These are phyloP conservation scores for Vulpes ferrilata DNA, from an alignment of 2,113 vertebrate genomes.

Conservation along the genomic window DNA sequence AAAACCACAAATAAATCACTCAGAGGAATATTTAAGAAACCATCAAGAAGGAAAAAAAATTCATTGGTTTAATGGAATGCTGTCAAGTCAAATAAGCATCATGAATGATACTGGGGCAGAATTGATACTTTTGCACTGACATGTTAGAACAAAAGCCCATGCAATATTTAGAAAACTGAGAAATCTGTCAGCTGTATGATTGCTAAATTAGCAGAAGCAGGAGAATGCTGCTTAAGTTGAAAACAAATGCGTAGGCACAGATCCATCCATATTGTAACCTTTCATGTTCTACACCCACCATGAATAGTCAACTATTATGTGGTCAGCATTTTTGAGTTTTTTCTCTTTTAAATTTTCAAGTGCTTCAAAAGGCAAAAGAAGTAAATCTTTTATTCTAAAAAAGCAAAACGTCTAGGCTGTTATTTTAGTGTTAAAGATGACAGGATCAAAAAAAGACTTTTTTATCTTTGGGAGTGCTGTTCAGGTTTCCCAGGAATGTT, in stretches of 20 bases:
- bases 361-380: constrained; percentile 84
- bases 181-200: constrained; percentile 92
- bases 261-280: constrained; percentile 88
- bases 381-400: constrained; percentile 83
- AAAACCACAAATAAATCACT: constrained; percentile 88
- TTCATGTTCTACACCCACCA: constrained; percentile 88
- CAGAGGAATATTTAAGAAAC: constrained; percentile 89
- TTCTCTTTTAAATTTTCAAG: constrained; percentile 87
- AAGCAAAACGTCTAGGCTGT: constrained; percentile 80
- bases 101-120: constrained; percentile 89
- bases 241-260: constrained; percentile 87
- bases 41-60: constrained; percentile 86
- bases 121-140: constrained; percentile 92
- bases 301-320: constrained; percentile 88
- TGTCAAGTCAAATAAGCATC: constrained; percentile 93
- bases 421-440: constrained; percentile 85
- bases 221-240: constrained; percentile 87
- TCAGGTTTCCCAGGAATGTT: constrained; percentile 68
- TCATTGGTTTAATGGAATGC: constrained; percentile 94
- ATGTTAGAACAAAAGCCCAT: constrained; percentile 93
- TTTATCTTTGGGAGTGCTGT: constrained; percentile 56
- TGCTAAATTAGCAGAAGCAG: constrained; percentile 93
- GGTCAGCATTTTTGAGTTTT: constrained; percentile 88
- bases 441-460: constrained; percentile 77
- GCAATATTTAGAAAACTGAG: constrained; percentile 93